Evolutionary conservation across 2,797 vertebrate genomes (phyloP), one percentile per base, ranked within the genome.

Genomic region (Psittacula echo): DNA sequence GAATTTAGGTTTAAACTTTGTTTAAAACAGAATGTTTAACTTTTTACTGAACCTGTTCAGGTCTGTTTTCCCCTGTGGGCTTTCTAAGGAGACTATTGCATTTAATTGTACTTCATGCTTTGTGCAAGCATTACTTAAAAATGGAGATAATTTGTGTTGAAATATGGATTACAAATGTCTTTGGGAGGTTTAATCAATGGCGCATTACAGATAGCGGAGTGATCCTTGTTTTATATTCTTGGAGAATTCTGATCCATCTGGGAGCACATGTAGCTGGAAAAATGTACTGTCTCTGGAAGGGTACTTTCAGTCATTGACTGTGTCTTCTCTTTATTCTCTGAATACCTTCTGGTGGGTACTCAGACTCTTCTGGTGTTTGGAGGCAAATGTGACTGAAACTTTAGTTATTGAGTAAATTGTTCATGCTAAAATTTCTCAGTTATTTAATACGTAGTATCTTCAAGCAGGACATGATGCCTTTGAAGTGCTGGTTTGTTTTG

Each of bases 361-460:
- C 39, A 72, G 47, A 15, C 20, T 72, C 0, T 70, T 84, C 13
- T 66, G 30, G 6, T 86, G 9, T 65, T 92, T 74, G 45, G 61
- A 93, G 26, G 42, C 48, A 93, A 58, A 75, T 75, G 54, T 39
- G 32, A 44, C 41, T 50, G 24, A 75, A 86, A 26, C 11, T 21
- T 93, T 23, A 85, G 45, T 91, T 85, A 62, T 27, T 77, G 26
- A 92, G 29, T 76, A 75, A 83, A 62, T 81, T 94, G 47, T 80
- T 93, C 24, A 12, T 83, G 42, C 42, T 94, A 50, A 62, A 84
- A 86, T 88, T 88, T 41, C 21, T 70, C 16, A 34, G 29, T 81
- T 80, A 39, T 75, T 44, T 37, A 23, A 39, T 45, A 41, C 58
- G 29, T 16, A 13, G 5, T 78, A 24, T 81, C 39, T 68, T 89